Conservation (phyloP, 1,140 invertebrate genomes). For the Lasioglossum albipes region DNA sequence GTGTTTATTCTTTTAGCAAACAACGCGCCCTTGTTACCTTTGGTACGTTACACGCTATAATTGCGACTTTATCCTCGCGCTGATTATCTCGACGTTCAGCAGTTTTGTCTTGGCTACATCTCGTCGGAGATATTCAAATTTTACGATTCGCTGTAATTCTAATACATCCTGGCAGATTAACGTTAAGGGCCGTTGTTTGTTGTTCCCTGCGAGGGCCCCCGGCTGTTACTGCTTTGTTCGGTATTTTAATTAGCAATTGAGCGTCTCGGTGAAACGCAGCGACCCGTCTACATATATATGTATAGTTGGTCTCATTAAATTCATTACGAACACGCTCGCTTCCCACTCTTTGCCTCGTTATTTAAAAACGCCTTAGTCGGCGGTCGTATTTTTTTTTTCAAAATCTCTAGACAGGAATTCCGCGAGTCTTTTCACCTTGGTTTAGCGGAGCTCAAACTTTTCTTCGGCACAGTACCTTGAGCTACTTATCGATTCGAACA, state of each 20-base stretch:
- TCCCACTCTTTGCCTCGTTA: slow-evolving; percentile 3
- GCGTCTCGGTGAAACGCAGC: slow-evolving; percentile 22
- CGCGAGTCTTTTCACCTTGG: neutral
- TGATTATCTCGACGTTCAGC: neutral
- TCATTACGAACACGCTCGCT: slow-evolving; percentile 27
- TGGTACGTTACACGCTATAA: neutral
- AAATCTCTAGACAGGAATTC: slow-evolving; percentile 23
- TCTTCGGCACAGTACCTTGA: no score
- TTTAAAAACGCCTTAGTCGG: slow-evolving; percentile 12
- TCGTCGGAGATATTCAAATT: neutral
- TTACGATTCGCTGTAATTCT: slow-evolving; percentile 3
- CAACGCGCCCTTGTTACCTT: neutral
- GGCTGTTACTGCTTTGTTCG: slow-evolving; percentile 24
- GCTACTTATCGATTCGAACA: neutral
- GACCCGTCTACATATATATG: neutral
- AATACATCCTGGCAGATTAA: neutral
- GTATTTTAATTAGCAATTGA: slow-evolving; percentile 46
- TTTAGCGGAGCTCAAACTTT: neutral
- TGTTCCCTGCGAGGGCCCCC: neutral
- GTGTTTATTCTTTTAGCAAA: neutral
- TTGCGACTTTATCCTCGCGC: neutral
- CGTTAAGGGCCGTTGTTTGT: neutral
- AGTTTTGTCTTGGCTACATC: neutral
- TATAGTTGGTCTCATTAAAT: slow-evolving; percentile 34
- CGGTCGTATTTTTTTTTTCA: neutral